Base-by-base conservation (phyloP, 2,888 invertebrate genomes). In the Osmoderma eremita region DNA sequence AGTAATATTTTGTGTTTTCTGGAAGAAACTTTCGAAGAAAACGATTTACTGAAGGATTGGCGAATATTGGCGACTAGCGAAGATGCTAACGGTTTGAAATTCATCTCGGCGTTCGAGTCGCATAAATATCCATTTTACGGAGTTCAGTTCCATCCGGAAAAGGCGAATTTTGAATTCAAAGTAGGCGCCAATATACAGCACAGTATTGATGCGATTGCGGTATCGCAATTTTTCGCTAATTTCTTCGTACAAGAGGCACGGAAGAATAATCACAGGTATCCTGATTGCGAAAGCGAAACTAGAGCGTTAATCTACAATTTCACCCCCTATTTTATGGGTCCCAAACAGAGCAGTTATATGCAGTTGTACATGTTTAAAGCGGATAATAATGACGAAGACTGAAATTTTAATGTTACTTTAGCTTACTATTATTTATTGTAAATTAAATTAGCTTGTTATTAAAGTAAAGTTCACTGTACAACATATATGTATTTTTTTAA, bases 61-160 rank as follows among this genome's bases (percentile, higher is more conserved):
- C 85, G 80, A 30, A 85, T 92, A 1, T 81, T 94, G 62, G 90
- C 95, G 0, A 83, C 88, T 1, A 92, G 91, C 75, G 78, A 83
- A 30, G 95, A 95, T 76, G 78, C 78, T 0, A 79, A 88, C 41
- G 88, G 88, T 0, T 73, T 88, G 0, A 82, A 86, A 72, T 97
- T 92, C 75, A 88, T 97, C 36, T 93, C 95, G 0, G 85, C 89
- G 0, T 83, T 93, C 68, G 96, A 97, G 82, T 88, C 91, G 71
- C 84, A 75, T 4, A 83, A 83, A 77, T 90, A 87, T 76, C 97
- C 97, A 8, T 90, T 95, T 78, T 97, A 91, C 80, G 96, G 91
- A 0, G 84, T 91, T 0, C 95, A 96, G 81, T 97, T 94, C 82
- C 97, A 97, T 78, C 96, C 97, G 0, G 97, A 97, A 81, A 95